These are phyloP conservation scores for Ptilorrhoa leucosticta DNA, from an alignment of 2,113 vertebrate species.

Conservation along the genomic window DNA sequence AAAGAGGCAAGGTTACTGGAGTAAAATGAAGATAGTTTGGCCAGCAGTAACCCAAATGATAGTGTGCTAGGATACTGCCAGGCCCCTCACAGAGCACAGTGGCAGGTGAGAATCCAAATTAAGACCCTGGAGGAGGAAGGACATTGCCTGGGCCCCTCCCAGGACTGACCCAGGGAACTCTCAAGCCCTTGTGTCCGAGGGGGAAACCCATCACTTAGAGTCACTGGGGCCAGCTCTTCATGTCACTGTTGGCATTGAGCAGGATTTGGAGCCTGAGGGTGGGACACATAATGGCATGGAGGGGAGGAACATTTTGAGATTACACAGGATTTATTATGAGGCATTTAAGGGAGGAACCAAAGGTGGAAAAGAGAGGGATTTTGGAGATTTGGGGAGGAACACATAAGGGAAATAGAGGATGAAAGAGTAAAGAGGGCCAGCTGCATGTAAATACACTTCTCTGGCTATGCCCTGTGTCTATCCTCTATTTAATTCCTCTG, in stretches of 20 bases:
- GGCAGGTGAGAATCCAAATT: neutral
- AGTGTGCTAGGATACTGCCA: neutral
- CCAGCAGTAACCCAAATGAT: fast-evolving
- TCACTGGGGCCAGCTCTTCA: neutral
- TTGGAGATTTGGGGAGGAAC: neutral
- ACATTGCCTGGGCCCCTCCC: neutral
- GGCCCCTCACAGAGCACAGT: neutral
- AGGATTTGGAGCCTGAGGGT: neutral
- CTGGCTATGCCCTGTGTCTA: neutral
- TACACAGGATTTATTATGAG: neutral
- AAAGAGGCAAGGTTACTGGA: neutral
- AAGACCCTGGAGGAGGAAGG: neutral
- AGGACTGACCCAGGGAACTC: neutral
- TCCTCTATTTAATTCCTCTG: neutral
- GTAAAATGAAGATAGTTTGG: neutral
- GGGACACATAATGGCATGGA: neutral
- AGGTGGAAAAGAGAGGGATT: neutral
- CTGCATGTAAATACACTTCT: neutral
- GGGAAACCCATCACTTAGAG: neutral
- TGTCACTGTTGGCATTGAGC: too few species aligned
- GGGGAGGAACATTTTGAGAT: neutral
- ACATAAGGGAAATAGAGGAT: neutral
- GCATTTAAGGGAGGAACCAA: neutral
- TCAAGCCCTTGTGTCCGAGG: too few species aligned
- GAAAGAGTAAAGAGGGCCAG: neutral